Evolutionary conservation across 2,888 invertebrate genomes (phyloP), one percentile per base, ranked within the genome.

Genomic region (Galeopsomyia nigrocyanea): DNA sequence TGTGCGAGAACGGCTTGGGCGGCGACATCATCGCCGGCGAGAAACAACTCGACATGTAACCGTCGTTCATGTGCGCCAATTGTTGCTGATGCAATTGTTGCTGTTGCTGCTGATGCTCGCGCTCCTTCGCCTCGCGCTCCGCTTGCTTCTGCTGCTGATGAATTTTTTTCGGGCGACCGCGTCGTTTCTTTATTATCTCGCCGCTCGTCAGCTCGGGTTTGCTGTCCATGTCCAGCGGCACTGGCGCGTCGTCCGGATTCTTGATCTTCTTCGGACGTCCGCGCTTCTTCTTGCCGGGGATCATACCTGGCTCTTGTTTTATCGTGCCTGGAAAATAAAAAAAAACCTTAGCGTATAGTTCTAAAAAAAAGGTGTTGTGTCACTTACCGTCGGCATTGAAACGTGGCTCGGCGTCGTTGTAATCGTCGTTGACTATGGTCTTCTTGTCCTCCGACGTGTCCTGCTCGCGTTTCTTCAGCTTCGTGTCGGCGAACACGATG

Each of bases 201-300:
- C 88, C 88, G 81, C 88, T 88, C 64, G 85, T 83, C 26, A 26
- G 2, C 69, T 86, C 85, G 46, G 83, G 55, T 53, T 85, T 85
- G n/a, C n/a, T n/a, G 7, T 86, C 86, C 0, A 83, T 80, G 57
- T 86, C 86, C 57, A 89, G 89, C 17, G 89, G 89, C 17, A 88
- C 84, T 13, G 90, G 88, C 57, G 90, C 90, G 74, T 90, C 91
- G 84, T 89, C 92, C 39, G 90, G 92, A 83, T 91, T 93, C 83
- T 92, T 93, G 31, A 93, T 91, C 87, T 95, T 95, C 88, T 95
- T 95, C 74, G 95, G 95, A n/a, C 95, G 88, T 0, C 95, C 95
- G n/a, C 95, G 89, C 86, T 95, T 95, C 89, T 95, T 95, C 88
- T 95, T 95, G 60, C 93, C 92, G 0, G 94, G 92, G 75, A 92